Conservation (phyloP, 2,797 vertebrate genomes). For the Hoplostethus atlanticus region DNA sequence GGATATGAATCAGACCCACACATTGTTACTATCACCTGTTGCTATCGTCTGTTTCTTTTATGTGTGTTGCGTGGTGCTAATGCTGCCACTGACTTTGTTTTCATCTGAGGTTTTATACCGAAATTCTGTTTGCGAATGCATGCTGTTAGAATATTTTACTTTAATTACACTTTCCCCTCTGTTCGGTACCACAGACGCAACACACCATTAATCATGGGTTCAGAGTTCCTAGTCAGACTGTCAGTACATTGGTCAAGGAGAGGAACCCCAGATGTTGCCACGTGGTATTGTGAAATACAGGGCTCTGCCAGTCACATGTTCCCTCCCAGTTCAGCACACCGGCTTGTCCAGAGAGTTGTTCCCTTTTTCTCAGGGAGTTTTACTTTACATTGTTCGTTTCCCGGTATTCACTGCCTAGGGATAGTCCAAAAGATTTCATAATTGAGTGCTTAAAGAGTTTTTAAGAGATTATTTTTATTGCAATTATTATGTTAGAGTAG, state of each 20-base stretch:
- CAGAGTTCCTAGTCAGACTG: slow-evolving; percentile 29
- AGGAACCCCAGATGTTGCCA: slow-evolving; percentile 47
- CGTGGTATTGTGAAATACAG: slow-evolving; percentile 72
- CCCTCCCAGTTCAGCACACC: slow-evolving; percentile 22
- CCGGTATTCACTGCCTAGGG: background rate
- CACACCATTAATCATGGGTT: slow-evolving; percentile 64
- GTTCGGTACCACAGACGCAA: slow-evolving; percentile 31
- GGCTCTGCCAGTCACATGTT: slow-evolving; percentile 77
- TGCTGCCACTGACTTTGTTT: background rate
- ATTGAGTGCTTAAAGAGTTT: background rate
- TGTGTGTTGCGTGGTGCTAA: background rate
- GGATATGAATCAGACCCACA: too few relatives aligned
- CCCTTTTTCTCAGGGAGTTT: slow-evolving; percentile 59
- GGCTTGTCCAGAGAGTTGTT: slow-evolving; percentile 41
- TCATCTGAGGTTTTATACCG: background rate
- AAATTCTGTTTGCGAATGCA: slow-evolving; percentile 1
- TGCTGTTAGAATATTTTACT: background rate
- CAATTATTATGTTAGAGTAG: background rate
- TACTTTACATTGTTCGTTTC: slow-evolving; percentile 16
- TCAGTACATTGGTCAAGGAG: slow-evolving; percentile 63
- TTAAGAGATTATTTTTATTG: background rate
- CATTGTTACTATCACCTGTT: too few relatives aligned
- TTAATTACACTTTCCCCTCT: slow-evolving; percentile 11
- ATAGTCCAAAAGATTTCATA: slow-evolving; percentile 28
- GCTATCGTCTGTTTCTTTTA: too few relatives aligned